Base-by-base conservation (phyloP, 2,113 vertebrate species). In the Pithys albifrons region DNA sequence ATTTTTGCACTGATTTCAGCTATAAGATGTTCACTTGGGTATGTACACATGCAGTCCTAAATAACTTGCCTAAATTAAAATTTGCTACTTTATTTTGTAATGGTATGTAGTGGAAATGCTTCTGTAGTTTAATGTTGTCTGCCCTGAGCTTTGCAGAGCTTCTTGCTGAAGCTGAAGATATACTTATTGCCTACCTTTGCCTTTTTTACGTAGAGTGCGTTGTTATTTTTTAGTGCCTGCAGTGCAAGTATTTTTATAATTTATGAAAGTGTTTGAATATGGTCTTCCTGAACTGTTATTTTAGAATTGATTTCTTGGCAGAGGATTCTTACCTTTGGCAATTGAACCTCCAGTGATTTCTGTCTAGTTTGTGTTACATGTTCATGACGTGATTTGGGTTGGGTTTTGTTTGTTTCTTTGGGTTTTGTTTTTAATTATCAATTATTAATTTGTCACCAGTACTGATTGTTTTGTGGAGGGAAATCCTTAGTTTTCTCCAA, bases 161-260 rank as follows among this genome's bases (percentile, higher is more conserved):
- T 94, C 41, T 86, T 96, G 61, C 28, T 80, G 74, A 74, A 91
- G n/a, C 37, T 91, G 54, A 72, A 83, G 41, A 33, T 73, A 12
- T 24, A 55, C 89, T 94, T 77, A 85, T 89, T 88, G 62, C 75
- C 74, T 96, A 97, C 73, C 76, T 93, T 89, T 93, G 67, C 88
- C 72, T 76, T 91, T 85, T 84, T 88, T 83, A 81, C 54, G 33
- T 91, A 67, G 66, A 31, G 37, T 62, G 75, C 59, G 78, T 74
- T 96, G 77, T 93, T 96, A 91, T 94, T 94, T 97, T 89, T 92
- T 94, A 67, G 75, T 93, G 74, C 41, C 39, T 88, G 29, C 64
- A 55, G 62, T 95, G 62, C 89, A 77, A 95, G 57, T 89, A 84
- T 95, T 97, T 97, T 96, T 95, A 52, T 93, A 96, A 86, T 97